Base-by-base conservation (phyloP, 2,113 vertebrate species). In the Corapipo altera region DNA sequence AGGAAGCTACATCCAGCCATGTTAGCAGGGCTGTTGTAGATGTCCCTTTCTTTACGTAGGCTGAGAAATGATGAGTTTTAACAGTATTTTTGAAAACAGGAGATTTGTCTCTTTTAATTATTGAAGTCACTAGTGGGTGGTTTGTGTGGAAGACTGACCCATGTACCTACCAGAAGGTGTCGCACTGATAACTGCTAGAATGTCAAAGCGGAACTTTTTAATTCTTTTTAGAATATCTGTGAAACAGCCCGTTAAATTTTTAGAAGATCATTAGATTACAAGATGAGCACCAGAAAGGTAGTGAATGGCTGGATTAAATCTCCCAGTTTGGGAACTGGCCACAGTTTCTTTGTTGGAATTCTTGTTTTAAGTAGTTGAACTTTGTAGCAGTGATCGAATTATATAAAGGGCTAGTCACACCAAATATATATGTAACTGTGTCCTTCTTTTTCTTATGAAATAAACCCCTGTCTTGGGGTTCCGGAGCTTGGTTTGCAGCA, bases 1-100 rank as follows among this genome's bases (percentile, higher is more conserved):
- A 75, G 57, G 44, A 76, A 70, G 27, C 24, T 83, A 4, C 0
- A 0, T 65, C 62, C 44, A 81, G 3, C 17, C 14, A 3, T 71
- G 10, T 62, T 58, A 84, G 8, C 55, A 74, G 65, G 43, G 41
- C 16, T 8, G 1, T 30, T 48, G 51, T 48, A 52, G 12, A 32
- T 62, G 32, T 62, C 28, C 17, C 18, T 87, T 87, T 67, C 55
- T 78, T 84, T 32, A 61, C 18, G 10, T 1, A 82, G 30, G 24
- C 35, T 55, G 65, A 78, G 33, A 91, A 94, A 43, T 6, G 0
- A 10, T 6, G 21, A 66, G 8, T 77, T 89, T 64, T 66, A 33
- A 15, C 61, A 64, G 8, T 66, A 18, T 9, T 62, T 76, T 77
- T 86, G 17, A 54, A 49, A 73, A 21, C 17, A 62, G 14, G 41